Base-by-base conservation (phyloP, 2,797 vertebrate species). In the Synanceia verrucosa region DNA sequence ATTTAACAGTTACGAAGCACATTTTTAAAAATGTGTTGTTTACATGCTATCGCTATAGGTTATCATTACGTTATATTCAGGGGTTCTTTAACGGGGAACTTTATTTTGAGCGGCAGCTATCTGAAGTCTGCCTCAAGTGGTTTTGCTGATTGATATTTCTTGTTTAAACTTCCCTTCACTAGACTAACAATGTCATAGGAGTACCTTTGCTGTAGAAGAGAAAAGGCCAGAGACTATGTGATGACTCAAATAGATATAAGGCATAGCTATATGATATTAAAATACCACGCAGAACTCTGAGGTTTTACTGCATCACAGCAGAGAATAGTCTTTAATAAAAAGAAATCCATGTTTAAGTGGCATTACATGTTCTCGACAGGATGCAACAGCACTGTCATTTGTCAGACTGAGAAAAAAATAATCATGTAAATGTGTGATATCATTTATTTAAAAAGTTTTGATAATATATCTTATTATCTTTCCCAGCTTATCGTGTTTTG, bases 211-310 rank as follows among this genome's bases (percentile, higher is more conserved):
- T n/a, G n/a, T n/a, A n/a, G n/a, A n/a, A n/a, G n/a, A n/a, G n/a
- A n/a, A n/a, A n/a, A n/a, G n/a, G n/a, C n/a, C n/a, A n/a, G n/a
- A 63, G 50, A 46, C 19, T 31, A 10, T 37, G 11, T 31, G 34
- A 19, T 64, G 51, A 50, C 61, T 39, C 18, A 57, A 37, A 66
- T 62, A 19, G 26, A 72, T 64, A 62, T 46, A 28, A 78, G 72
- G 73, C 70, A 77, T 69, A 34, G 21, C 53, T 70, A 67, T 37
- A 68, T 21, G n/a, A n/a, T n/a, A n/a, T 64, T 61, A 46, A 61
- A 65, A 52, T 46, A 59, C 14, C 11, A 65, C 60, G 50, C n/a
- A n/a, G n/a, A 61, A 3, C 23, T 62, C 13, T 65, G 36, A 43
- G 50, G 14, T 44, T 44, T 65, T 23, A 71, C 37, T 50, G 48